Evolutionary conservation across 2,797 vertebrate species (phyloP), one percentile per base, ranked within the genome.

Genomic region (Scomberomorus guttatus): DNA sequence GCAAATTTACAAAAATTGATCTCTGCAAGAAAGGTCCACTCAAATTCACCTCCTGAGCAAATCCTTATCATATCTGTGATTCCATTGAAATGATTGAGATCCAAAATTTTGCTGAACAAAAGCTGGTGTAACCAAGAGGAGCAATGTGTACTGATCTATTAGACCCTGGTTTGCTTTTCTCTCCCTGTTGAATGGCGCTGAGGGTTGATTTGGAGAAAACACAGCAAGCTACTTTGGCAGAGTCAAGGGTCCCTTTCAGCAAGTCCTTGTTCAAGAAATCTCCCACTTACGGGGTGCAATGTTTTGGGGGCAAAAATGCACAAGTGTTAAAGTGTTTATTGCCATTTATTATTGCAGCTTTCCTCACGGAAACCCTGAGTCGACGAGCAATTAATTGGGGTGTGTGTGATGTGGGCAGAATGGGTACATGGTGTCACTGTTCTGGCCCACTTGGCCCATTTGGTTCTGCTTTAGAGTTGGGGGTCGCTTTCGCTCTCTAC

Each of bases 291-390:
- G 14, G 79, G 73, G 80, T 75, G 72, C 72, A 56, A 54, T 67
- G 24, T 77, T 77, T 77, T 65, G 42, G 77, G 76, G 60, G 60
- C 34, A 70, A 66, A 81, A 60, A 81, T 37, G 55, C 62, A 18
- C 62, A 78, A 77, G 91, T 84, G 89, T 93, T 88, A 84, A 92
- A 89, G 89, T 91, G 90, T 90, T 94, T 92, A 93, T 89, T 75
- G 85, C 73, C 70, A 60, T 83, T 79, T 81, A 82, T 85, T 84
- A 80, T 86, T 86, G 77, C 79, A 84, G 85, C 84, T 89, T 88
- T 83, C 80, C 82, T 67, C 57, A 24, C 17, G 60, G 82, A 86
- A 89, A 85, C 69, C 74, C 46, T 65, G 79, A 70, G 75, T 54
- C 18, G 15, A 87, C 29, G 25, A 82, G 85, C 61, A 84, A 68